Base-by-base conservation (phyloP, 2,888 invertebrate genomes). In the Stramonita haemastoma region DNA sequence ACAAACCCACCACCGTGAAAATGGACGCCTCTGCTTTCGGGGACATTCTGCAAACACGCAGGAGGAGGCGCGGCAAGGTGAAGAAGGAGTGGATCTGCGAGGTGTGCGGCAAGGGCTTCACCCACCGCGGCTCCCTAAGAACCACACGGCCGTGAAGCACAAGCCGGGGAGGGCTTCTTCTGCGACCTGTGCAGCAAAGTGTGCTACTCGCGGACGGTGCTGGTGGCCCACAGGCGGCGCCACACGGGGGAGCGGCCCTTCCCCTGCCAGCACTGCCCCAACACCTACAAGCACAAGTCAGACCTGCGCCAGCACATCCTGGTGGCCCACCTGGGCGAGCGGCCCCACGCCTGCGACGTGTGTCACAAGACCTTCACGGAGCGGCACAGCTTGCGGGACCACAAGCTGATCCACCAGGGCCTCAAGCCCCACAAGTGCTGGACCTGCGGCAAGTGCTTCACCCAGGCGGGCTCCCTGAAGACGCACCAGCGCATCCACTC, bases 401-500 rank as follows among this genome's bases (percentile, higher is more conserved):
- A 88, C 84, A 83, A 66, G 70, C 36, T 88, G 77, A 83, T 87
- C 29, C 91, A 91, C 70, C 19, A 46, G 5, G 89, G 87, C 17
- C 22, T 66, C 29, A 85, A 87, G n/a, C 83, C 66, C 17, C 89
- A 86, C 77, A 26, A 89, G 29, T 91, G 91, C 34, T 15, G 32
- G 13, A 29, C 88, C 19, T 91, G 91, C 89, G 86, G 86, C 26
- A 90, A 90, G 36, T 46, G 77, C 5, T 91, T 91, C 66, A 87
- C 91, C 19, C 73, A 87, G 60, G 79, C 79, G 19, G 88, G 89
- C 11, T 90, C 89, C 57, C 87, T 91, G 57, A 88, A 57, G 32
- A 89, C 73, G 15, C 91, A 91, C 60, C 87, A 88, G 90, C 79
- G 90, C 17, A 70, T 90, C 11, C 91, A 91, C 87, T 89, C 86